Base-by-base conservation (phyloP, 1,140 invertebrate species). In the Cyphomyrmex costatus region DNA sequence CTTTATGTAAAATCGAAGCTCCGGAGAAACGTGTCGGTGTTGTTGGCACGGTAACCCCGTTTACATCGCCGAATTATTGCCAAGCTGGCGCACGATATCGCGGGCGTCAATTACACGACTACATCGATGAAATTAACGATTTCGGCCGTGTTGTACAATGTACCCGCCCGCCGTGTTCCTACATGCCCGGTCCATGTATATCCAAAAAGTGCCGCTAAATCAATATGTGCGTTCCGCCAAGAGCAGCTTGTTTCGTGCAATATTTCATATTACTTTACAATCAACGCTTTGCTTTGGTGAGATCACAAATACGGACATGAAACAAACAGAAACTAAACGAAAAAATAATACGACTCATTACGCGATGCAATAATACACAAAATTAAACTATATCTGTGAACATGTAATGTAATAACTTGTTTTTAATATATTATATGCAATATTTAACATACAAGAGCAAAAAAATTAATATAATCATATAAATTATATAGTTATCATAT, bases 41-140 rank as follows among this genome's bases (percentile, higher is more conserved):
- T 73, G 86, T 73, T 80, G 80, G 80, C 80, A 78, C 84, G 83
- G 70, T 82, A 56, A 80, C 68, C 49, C 60, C 58, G 82, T 91
- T 88, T 79, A 76, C 86, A 82, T 90, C 53, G 82, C 36, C 83
- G 51, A 90, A 90, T 88, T 91, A 90, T 85, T 87, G 79, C 53
- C 90, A 88, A 88, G 83, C 87, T 91, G 86, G 74, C 84, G 86
- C 89, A 53, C 83, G 83, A 86, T 83, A 86, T 71, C 73, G 19
- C 58, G 53, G 19, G 74, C 86, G 83, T 88, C 86, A 89, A 90
- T 90, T 90, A 88, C 89, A 86, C 78, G 86, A 63, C 65, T 86
- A 90, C 89, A 90, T 82, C 80, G 86, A 88, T 88, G 74, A 90
- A 90, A 90, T 90, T 90, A 90, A 90, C 83, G 89, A 86, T 90